Conservation (phyloP, 2,888 invertebrate genomes). For the Carterocephalus palaemon region DNA sequence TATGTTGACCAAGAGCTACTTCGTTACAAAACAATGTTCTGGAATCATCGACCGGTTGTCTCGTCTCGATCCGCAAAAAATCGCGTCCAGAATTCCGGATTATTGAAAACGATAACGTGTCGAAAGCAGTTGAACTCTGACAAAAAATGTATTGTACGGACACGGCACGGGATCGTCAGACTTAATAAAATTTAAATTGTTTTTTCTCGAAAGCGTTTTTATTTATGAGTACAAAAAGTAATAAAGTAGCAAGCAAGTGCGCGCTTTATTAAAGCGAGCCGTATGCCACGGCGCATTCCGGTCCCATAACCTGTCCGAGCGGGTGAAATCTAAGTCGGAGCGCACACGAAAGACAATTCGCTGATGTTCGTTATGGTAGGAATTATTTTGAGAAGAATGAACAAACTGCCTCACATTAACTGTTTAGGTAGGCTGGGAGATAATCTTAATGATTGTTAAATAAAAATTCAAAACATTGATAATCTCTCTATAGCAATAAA, state of each 20-base stretch:
- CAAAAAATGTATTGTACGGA: conserved; percentile 8
- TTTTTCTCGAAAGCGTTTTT: conserved; percentile 63
- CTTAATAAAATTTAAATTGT: conserved; percentile 59
- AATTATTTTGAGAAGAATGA: too few relatives aligned
- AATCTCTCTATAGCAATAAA: too few relatives aligned
- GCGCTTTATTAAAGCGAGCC: conserved; percentile 70
- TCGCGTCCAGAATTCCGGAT: conserved; percentile 7
- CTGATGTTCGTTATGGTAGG: neutral
- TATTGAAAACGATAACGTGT: conserved; percentile 12
- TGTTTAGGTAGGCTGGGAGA: too few relatives aligned
- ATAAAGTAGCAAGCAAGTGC: conserved; percentile 71
- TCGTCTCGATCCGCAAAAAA: conserved; percentile 1
- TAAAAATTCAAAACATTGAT: too few relatives aligned
- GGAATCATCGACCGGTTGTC: neutral
- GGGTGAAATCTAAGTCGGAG: conserved; percentile 51
- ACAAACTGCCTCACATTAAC: too few relatives aligned
- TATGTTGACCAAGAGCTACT: too few relatives aligned
- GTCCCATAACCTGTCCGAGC: conserved; percentile 56
- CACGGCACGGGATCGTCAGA: conserved; percentile 46
- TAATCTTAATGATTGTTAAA: too few relatives aligned
- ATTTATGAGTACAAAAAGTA: conserved; percentile 72
- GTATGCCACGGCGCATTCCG: conserved; percentile 54
- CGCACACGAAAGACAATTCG: conserved; percentile 16
- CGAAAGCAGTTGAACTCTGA: conserved; percentile 18
- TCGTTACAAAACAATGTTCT: neutral